Base-by-base conservation (phyloP, 2,113 vertebrate genomes). In the Leuciscus idus region DNA sequence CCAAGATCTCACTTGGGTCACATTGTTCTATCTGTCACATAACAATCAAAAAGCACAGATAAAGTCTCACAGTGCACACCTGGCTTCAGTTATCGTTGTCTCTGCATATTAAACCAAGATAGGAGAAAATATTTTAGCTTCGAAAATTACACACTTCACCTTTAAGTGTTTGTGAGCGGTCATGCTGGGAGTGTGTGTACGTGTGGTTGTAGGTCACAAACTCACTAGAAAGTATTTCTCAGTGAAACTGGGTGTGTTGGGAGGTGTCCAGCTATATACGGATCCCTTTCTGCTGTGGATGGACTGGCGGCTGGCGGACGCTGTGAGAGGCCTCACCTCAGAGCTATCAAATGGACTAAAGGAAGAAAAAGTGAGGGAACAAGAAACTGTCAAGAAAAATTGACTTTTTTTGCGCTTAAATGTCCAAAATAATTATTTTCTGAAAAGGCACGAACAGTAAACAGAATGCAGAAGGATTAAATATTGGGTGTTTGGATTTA, bases 201-300 rank as follows among this genome's bases (percentile, higher is more conserved):
- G 23, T 81, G 46, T 75, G 36, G 17, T 1, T 48, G 13, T 46
- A 19, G 66, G 13, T 85, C 74, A 72, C 36, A 61, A 43, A 93
- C 96, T 96, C 89, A 99, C 97, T 89, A 96, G 92, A 86, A 97
- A 97, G 88, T 97, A 97, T 19, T 96, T 97, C 92, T 99, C 97
- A 1, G 96, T 96, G 94, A 98, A 99, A 93, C 96, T 98, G 46
- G 98, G 97, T 0, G 96, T 98, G 88, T 92, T 97, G 0, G 97
- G 97, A 1, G 97, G 96, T 0, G 97, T 98, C 97, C 96, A 98
- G 93, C 92, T 96, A 93, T 97, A 96, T 3, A 98, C 85, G 0
- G 96, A 98, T 39, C 94, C 95, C 92, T 97, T 99, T 85, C 96
- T 95, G 94, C 96, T 96, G 26, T 95, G 93, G 90, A 95, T 61